phyloP scores from a whole-genome alignment of 2,797 vertebrate species.

The Cuniculus paca region DNA sequence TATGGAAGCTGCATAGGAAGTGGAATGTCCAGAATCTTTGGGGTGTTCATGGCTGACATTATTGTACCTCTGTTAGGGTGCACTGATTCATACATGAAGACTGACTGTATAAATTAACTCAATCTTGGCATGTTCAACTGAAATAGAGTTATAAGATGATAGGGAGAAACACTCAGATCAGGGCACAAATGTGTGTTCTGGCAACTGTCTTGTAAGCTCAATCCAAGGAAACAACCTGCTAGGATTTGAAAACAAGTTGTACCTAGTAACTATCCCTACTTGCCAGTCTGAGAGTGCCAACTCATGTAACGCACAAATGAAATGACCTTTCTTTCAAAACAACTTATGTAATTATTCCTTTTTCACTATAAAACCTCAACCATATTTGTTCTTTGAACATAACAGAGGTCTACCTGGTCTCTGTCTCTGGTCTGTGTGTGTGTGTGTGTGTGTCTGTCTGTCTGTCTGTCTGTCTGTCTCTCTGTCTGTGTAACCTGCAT shows the following conservation, averaged over 20 bases:
- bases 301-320: not conserved
- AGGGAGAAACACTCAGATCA: not conserved
- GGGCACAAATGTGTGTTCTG: not conserved
- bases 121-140: fast-evolving
- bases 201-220: not conserved
- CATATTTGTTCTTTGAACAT: not conserved
- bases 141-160: too few relatives aligned
- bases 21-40: not conserved
- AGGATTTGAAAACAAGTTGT: not conserved
- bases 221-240: not conserved
- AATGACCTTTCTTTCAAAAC: not conserved
- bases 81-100: not conserved
- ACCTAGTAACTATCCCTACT: not conserved
- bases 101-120: not conserved
- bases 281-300: not conserved
- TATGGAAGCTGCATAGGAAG: fast-evolving
- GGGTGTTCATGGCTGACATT: fast-evolving
- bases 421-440: too few relatives aligned
- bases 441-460: not conserved
- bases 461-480: too few relatives aligned
- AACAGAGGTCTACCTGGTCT: too few relatives aligned
- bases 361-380: not conserved
- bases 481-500: not conserved
- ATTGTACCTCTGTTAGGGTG: fast-evolving
- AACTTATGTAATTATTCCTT: not conserved